These are phyloP conservation scores for Pseudochromis fuscus DNA, from an alignment of 2,797 vertebrate species.

Conservation along the genomic window DNA sequence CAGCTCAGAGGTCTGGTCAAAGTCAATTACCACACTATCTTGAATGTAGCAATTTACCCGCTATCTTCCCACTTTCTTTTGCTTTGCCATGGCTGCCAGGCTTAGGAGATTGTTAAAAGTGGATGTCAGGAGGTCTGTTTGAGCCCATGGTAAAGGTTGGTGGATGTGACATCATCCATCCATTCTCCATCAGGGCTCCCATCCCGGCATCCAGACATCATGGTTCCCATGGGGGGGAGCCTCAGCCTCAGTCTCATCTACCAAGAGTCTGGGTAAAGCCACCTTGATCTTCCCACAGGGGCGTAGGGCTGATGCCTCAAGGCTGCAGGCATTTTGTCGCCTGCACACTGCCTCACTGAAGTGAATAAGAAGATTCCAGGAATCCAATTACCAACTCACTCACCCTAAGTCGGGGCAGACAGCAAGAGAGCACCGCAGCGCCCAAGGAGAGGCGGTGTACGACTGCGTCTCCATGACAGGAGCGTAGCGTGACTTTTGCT, in stretches of 20 bases:
- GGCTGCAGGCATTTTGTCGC: conserved; percentile 77
- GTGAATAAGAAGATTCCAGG: conserved; percentile 82
- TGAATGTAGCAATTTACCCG: conserved; percentile 7
- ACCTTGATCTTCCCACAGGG: conserved; percentile 76
- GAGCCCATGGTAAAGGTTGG: conserved; percentile 10
- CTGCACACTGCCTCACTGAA: conserved; percentile 69
- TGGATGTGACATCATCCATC: conserved; percentile 42
- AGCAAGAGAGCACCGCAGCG: conserved; percentile 57
- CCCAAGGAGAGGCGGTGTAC: conserved; percentile 42
- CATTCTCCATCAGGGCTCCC: conserved; percentile 46
- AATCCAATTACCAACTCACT: conserved; percentile 81
- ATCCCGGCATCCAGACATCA: conserved; percentile 49
- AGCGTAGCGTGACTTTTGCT: conserved; percentile 25
- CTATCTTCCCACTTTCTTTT: conserved; percentile 46
- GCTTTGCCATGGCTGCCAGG: conserved; percentile 24
- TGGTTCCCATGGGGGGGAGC: conserved; percentile 49
- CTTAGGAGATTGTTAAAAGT: conserved; percentile 31
- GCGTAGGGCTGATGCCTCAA: conserved; percentile 63
- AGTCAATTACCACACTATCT: conserved; percentile 49
- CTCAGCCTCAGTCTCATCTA: conserved; percentile 66
- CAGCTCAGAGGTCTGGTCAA: conserved; percentile 38
- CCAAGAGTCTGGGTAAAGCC: conserved; percentile 69
- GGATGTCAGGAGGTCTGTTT: conserved; percentile 31
- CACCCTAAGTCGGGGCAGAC: conserved; percentile 66
- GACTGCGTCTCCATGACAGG: conserved; percentile 44